Base-by-base conservation (phyloP, 2,888 invertebrate species). In the Seira musarum region DNA sequence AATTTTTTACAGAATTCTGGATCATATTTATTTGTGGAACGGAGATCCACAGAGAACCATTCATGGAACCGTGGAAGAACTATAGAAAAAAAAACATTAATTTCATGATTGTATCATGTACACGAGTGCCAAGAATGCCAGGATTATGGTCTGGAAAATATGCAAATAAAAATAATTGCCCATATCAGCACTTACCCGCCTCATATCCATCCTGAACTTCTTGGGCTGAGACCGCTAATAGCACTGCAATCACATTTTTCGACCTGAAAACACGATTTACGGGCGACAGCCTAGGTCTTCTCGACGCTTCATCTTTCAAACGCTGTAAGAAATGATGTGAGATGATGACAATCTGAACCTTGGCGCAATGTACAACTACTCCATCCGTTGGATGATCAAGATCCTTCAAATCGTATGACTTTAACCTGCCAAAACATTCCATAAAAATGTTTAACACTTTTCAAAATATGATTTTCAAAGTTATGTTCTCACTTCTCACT, bases 321-420 rank as follows among this genome's bases (percentile, higher is more conserved):
- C 83, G 83, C n/a, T 86, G 85, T 67, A 86, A 76, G 73, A 86
- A 85, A 73, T 82, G 85, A 79, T 85, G 82, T 17, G 86, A 86
- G 21, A 86, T 83, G 21, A 86, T 85, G 49, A 86, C 82, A 25
- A 86, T 85, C 78, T 86, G 86, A 71, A 85, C 85, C 81, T 85
- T 86, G 30, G 85, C 83, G 69, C 82, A 69, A 64, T 86, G 86
- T 13, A 85, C 83, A 67, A 85, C 85, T 1, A 83, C 83, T 25
- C 82, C 82, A 13, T 82, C 81, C 1, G 77, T 80, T 10, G 84
- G 80, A 69, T 82, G 82, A 21, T 85, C 85, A 71, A 86, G 79
- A 65, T 86, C 85, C 67, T 80, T 82, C 69, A 85, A 67, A 71
- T 86, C 85, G 71, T 83, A 85, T 1, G 84, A 81, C 71, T 85